Conservation (phyloP, 2,797 vertebrate species). For the Acanthopagrus latus region DNA sequence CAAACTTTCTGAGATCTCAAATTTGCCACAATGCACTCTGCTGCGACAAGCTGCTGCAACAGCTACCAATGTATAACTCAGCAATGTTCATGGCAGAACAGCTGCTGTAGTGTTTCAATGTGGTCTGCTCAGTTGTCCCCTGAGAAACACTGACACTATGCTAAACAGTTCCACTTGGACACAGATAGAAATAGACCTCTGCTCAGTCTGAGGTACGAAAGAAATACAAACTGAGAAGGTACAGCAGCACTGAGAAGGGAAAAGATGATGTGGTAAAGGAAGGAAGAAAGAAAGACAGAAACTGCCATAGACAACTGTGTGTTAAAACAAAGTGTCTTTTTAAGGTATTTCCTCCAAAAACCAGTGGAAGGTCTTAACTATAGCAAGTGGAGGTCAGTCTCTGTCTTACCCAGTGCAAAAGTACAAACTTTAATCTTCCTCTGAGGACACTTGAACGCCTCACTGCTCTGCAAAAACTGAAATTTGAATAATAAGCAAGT, state of each 20-base stretch:
- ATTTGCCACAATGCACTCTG: neutral
- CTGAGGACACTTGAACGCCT: conserved; percentile 35
- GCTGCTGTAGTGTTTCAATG: conserved; percentile 65
- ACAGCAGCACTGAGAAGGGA: neutral
- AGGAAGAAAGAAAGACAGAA: neutral
- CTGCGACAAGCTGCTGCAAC: conserved; percentile 29
- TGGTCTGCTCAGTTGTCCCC: conserved; percentile 50
- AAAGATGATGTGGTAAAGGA: neutral
- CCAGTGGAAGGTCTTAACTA: conserved; percentile 18
- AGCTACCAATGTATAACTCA: conserved; percentile 24
- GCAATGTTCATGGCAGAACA: conserved; percentile 43
- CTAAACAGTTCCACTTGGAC: conserved; percentile 53
- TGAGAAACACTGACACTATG: conserved; percentile 51
- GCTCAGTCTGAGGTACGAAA: neutral
- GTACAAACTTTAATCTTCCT: conserved; percentile 49
- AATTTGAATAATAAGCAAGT: conserved; percentile 35
- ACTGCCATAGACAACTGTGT: too few relatives aligned
- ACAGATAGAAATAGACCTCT: conserved; percentile 17
- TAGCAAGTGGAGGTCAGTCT: conserved; percentile 34
- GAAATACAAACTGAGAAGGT: neutral
- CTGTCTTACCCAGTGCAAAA: conserved; percentile 25
- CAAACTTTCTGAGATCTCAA: conserved; percentile 11
- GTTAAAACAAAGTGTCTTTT: conserved; percentile 2
- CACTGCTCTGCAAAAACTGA: conserved; percentile 15
- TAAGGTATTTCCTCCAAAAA: conserved; percentile 9